Base-by-base conservation (phyloP, 1,140 invertebrate genomes). In the Scaptomyza montana region DNA sequence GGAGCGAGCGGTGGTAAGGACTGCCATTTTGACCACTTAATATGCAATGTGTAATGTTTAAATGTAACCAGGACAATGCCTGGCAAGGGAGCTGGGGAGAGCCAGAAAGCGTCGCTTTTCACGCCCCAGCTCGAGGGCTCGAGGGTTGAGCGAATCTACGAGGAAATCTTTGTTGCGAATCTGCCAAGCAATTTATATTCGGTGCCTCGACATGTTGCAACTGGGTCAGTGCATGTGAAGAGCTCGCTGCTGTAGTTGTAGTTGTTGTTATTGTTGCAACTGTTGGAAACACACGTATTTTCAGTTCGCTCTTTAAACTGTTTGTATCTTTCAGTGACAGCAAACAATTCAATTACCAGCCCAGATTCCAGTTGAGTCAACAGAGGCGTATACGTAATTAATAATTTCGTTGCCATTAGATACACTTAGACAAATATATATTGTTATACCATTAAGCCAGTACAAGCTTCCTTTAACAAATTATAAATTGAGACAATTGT, bases 21-120 rank as follows among this genome's bases (percentile, higher is more conserved):
- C 47, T 69, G 74, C 49, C 62, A 69, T 79, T 81, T 80, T 75
- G 84, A 89, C 79, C 84, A 81, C 84, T 89, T 84, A 84, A 80
- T 84, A 81, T 74, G 74, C 77, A 89, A 80, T 89, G 84, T 84
- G 84, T 89, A 77, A 84, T 89, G 85, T 82, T 66, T 70, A 86
- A 89, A 89, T 89, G 84, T 89, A 89, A 89, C 79, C 84, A 80
- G 84, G 79, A 89, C 84, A 89, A 89, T 79, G 73, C 76, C 68
- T 78, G 71, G 53, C 46, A 62, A 75, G 63, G n/a, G n/a, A 41
- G 21, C 8, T 12, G 33, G 49, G 10, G 21, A 25, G 5, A 33
- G 7, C 28, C 9, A 1, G 19, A 41, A 30, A 33, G 30, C 3
- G 61, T 5, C 3, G 46, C 28, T 21, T 62, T 57, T 70, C 25